Evolutionary conservation across 2,888 invertebrate species (phyloP).

Genomic region (Meteorus cinctellus): DNA sequence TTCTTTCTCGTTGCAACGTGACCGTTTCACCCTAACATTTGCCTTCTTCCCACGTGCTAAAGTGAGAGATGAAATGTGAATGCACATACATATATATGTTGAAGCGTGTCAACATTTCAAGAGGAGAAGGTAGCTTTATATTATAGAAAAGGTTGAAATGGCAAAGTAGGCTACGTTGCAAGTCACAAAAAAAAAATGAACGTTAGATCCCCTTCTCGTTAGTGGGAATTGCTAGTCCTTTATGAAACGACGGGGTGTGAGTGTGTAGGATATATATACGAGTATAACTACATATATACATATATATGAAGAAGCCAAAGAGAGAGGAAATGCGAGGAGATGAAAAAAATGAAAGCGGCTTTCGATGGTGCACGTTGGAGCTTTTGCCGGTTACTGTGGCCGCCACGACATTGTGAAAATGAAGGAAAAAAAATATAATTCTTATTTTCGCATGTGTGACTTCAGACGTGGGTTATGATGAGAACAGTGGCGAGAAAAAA

Average conservation of each 20-base stretch:
- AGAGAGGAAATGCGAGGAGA: background rate
- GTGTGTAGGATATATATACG: background rate
- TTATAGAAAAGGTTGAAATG: conserved; percentile 6
- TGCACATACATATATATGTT: background rate
- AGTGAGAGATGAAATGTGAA: conserved; percentile 1
- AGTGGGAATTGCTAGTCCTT: conserved; percentile 51
- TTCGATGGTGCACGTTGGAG: conserved; percentile 5
- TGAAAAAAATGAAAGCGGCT: background rate
- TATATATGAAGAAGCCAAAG: background rate
- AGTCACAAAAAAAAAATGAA: conserved; percentile 40
- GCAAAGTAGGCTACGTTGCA: conserved; percentile 24
- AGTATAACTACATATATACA: background rate
- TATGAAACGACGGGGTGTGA: conserved; percentile 33
- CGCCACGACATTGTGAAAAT: background rate
- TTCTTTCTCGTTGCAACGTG: background rate
- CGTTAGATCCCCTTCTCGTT: conserved; percentile 49
- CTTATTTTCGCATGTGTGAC: background rate
- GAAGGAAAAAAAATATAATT: background rate
- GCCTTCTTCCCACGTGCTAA: background rate
- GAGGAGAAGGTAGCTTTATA: background rate
- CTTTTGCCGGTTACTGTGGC: background rate
- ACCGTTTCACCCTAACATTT: background rate
- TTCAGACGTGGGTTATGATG: too few species aligned
- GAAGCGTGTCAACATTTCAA: background rate
- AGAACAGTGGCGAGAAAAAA: too few species aligned